Evolutionary conservation across 2,888 invertebrate species (phyloP).

Genomic region (Drosophila diplacantha): DNA sequence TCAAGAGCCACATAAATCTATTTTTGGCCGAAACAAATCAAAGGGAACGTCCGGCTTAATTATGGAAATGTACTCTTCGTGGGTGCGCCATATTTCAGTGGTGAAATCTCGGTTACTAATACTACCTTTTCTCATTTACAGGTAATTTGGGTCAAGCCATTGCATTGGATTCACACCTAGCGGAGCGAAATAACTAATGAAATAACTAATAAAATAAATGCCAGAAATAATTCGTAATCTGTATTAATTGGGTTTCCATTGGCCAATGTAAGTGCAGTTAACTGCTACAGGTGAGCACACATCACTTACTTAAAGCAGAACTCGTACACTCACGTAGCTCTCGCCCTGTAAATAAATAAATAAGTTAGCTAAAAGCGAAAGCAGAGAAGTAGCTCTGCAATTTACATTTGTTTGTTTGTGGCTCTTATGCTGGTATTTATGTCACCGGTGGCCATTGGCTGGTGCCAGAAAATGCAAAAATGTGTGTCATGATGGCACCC

Average conservation of each 20-base stretch:
- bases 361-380: slow-evolving; percentile 56
- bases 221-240: slow-evolving; percentile 32
- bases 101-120: neutral
- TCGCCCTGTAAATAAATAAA: neutral
- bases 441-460: slow-evolving; percentile 43
- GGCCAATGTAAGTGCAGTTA: slow-evolving; percentile 23
- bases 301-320: slow-evolving; percentile 21
- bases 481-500: slow-evolving; percentile 66
- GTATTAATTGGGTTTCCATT: slow-evolving; percentile 26
- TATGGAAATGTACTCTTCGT: slow-evolving; percentile 1
- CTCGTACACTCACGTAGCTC: slow-evolving; percentile 52
- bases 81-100: slow-evolving; percentile 3
- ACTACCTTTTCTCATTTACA: neutral
- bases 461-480: slow-evolving; percentile 60
- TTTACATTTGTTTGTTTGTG: slow-evolving; percentile 55
- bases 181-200: slow-evolving; percentile 1
- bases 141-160: slow-evolving; percentile 10
- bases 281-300: slow-evolving; percentile 24
- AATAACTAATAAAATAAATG: slow-evolving; percentile 17
- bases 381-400: slow-evolving; percentile 49
- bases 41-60: slow-evolving; percentile 14
- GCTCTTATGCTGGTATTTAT: slow-evolving; percentile 48
- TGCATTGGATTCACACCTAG: slow-evolving; percentile 1
- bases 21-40: neutral
- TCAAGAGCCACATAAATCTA: slow-evolving; percentile 31